Conservation (phyloP, 2,888 invertebrate species). For the Hyposoter dolosus region DNA sequence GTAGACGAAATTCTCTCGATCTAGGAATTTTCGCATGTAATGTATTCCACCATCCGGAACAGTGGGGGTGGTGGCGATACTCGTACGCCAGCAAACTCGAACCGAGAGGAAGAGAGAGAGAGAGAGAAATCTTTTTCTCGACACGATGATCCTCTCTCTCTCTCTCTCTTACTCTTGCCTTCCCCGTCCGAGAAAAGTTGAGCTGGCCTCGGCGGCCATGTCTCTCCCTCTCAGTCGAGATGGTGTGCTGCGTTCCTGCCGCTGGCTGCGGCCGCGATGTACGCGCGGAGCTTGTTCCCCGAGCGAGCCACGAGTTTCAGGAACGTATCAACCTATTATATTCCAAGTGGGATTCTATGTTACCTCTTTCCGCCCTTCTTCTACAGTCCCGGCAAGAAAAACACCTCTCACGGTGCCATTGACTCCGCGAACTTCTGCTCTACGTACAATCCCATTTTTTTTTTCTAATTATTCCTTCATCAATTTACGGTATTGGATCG, state of each 20-base stretch:
- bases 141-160: constrained; percentile 25
- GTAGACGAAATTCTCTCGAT: constrained; percentile 24
- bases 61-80: constrained; percentile 46
- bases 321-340: constrained; percentile 39
- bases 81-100: constrained; percentile 31
- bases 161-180: constrained; percentile 14
- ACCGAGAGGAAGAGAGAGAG: constrained; percentile 42
- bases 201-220: constrained; percentile 84
- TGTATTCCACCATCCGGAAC: constrained; percentile 49
- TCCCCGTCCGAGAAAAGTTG: constrained; percentile 76
- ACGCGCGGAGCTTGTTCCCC: constrained; percentile 61
- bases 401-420: constrained; percentile 55
- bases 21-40: constrained; percentile 21
- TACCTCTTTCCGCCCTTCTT: constrained; percentile 57
- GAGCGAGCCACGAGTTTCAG: constrained; percentile 53
- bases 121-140: constrained; percentile 54
- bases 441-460: background rate
- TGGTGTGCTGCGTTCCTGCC: constrained; percentile 73
- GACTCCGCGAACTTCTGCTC: constrained; percentile 44
- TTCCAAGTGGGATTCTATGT: constrained; percentile 58
- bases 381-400: constrained; percentile 49
- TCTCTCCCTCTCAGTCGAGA: constrained; percentile 64
- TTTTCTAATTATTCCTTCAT: constrained; percentile 1
- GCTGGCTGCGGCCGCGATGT: constrained; percentile 72
- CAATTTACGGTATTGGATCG: background rate